Conservation (phyloP, 2,797 vertebrate species). For the Poecilia gillii region DNA sequence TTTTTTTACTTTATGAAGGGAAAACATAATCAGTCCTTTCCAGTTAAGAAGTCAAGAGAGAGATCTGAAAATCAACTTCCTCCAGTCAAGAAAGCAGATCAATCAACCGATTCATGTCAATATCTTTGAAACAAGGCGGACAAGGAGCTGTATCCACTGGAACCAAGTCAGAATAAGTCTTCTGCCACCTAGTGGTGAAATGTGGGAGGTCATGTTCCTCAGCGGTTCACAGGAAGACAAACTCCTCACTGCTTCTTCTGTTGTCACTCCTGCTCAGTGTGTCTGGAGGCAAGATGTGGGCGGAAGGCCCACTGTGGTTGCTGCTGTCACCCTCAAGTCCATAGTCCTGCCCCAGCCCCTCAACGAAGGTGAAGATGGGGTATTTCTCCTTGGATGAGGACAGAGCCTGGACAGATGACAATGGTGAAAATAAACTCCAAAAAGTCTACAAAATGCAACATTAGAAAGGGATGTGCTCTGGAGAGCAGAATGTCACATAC, state of each 20-base stretch:
- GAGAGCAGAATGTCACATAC: not conserved
- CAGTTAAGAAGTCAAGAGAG: constrained; percentile 5
- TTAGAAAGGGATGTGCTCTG: not conserved
- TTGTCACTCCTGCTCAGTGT: constrained; percentile 69
- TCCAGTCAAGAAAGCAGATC: constrained; percentile 8
- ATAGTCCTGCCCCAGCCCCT: constrained; percentile 88
- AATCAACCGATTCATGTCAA: constrained; percentile 9
- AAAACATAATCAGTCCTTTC: constrained; percentile 31
- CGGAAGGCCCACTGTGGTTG: constrained; percentile 63
- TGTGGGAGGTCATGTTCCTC: constrained; percentile 11
- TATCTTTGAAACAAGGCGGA: constrained; percentile 18
- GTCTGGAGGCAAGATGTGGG: constrained; percentile 73
- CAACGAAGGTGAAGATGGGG: constrained; percentile 90
- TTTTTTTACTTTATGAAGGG: constrained; percentile 25
- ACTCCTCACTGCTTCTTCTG: constrained; percentile 86
- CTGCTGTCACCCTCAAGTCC: constrained; percentile 81
- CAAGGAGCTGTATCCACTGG: constrained; percentile 14
- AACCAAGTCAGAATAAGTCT: not conserved
- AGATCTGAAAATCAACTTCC: constrained; percentile 8
- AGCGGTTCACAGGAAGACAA: constrained; percentile 86
- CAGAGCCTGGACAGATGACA: constrained; percentile 78
- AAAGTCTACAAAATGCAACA: not conserved
- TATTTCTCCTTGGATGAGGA: constrained; percentile 87
- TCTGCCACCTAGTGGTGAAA: constrained; percentile 29
- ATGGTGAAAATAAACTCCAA: constrained; percentile 2